Evolutionary conservation across 2,888 invertebrate genomes (phyloP), one percentile per base, ranked within the genome.

Genomic region (Rotaria macrura): DNA sequence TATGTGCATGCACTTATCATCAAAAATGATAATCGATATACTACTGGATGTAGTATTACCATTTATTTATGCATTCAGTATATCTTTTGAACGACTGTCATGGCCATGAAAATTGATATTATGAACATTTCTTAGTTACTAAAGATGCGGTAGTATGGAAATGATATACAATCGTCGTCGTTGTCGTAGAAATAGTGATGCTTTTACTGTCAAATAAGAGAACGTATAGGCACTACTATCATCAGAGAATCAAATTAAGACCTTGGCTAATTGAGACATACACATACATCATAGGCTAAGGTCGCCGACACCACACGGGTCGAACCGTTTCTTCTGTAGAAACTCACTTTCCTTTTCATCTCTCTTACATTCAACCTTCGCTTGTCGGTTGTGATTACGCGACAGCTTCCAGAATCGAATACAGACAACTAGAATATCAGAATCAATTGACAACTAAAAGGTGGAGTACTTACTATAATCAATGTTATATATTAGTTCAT

Each of bases 11-110:
- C 65, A 65, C 65, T 65, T 65, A 65, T 65, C 65, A 65, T 65
- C 34, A 65, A 65, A 65, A 65, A 17, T 34, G 65, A 65, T 65
- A 65, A 65, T 65, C 65, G 65, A 65, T 65, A 29, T 65, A 65
- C 20, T 34, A 34, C 34, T 34, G 29, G 20, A 34, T 65, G 65
- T 65, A 65, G 65, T 65, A 29, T 34, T 65, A 34, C 34, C 20
- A 65, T 65, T 65, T 65, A 65, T 65, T 65, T 65, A 20, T 65
- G 34, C 65, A 65, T 65, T 65, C 38, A 65, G 34, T 34, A 34
- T 65, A 65, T 65, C 65, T 65, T 65, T 65, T 65, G 65, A 65
- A 65, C 65, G 65, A 65, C 65, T 65, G 65, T 65, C 65, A 65
- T 65, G 65, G 38, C 65, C 65, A 65, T 65, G 65, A 65, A 65